These are phyloP conservation scores for Eupithecia pulchellata DNA, from an alignment of 2,888 invertebrate genomes.

Conservation along the genomic window DNA sequence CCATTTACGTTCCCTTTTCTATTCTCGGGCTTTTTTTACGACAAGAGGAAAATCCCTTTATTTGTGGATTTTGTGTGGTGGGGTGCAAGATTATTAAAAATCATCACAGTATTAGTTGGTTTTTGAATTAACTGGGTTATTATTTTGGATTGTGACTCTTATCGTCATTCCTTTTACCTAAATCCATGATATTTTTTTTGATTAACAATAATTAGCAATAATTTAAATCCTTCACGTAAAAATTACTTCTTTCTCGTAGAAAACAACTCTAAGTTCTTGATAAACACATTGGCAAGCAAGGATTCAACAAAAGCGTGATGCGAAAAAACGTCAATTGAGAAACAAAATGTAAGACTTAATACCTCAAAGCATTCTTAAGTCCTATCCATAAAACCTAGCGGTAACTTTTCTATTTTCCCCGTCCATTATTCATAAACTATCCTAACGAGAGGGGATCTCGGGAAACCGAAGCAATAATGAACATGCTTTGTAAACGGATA, in stretches of 20 bases:
- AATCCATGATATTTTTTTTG: not conserved
- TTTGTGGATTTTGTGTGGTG: constrained; percentile 67
- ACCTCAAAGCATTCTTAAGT: not conserved
- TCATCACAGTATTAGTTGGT: constrained; percentile 27
- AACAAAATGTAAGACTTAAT: not conserved
- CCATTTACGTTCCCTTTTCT: constrained; percentile 71
- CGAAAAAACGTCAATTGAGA: not conserved
- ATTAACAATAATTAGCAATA: not conserved
- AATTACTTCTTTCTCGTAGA: not conserved
- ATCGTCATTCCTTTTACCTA: not conserved
- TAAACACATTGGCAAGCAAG: not conserved
- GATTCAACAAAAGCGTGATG: not conserved
- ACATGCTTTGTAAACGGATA: constrained; percentile 1
- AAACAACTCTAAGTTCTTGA: not conserved
- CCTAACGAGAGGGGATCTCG: constrained; percentile 20
- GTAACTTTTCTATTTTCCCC: constrained; percentile 15
- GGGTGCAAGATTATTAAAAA: constrained; percentile 30
- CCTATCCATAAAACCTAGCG: not conserved
- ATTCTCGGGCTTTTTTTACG: constrained; percentile 72
- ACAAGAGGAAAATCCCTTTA: constrained; percentile 67
- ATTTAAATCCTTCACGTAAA: not conserved
- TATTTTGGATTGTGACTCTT: constrained; percentile 13
- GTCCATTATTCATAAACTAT: constrained; percentile 28
- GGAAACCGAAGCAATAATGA: constrained; percentile 17
- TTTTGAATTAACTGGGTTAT: constrained; percentile 21